Evolutionary conservation across 2,113 vertebrate genomes (phyloP).

Genomic region (Eulemur rufifrons): DNA sequence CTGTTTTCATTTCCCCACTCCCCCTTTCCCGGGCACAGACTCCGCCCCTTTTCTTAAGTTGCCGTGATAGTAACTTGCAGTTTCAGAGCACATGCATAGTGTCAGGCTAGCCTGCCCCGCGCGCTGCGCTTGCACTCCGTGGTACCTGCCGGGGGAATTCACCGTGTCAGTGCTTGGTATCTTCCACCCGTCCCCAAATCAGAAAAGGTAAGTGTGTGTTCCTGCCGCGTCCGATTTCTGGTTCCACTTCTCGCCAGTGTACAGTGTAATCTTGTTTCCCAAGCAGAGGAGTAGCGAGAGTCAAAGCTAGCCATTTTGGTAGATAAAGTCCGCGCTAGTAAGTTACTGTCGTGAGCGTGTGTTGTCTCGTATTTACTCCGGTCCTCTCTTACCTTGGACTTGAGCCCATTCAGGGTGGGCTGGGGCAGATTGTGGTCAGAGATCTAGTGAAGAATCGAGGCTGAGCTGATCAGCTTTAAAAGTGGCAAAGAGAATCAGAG

Average conservation of each 20-base stretch:
- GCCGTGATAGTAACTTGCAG: slow-evolving; percentile 76
- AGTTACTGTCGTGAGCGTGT: background rate
- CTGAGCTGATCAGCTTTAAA: background rate
- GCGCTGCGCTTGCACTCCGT: background rate
- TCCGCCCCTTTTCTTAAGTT: slow-evolving; percentile 88
- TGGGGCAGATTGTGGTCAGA: background rate
- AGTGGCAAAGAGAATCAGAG: background rate
- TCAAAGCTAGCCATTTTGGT: slow-evolving; percentile 65
- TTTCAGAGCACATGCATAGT: slow-evolving; percentile 74
- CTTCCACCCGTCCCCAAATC: fast-evolving
- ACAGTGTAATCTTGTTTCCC: background rate
- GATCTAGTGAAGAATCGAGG: background rate
- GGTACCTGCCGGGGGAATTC: slow-evolving; percentile 6
- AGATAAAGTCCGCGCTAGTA: background rate
- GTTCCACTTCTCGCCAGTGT: background rate
- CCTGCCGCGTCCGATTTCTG: fast-evolving
- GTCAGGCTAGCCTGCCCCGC: background rate
- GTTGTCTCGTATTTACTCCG: background rate
- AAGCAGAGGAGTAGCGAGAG: background rate
- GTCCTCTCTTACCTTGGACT: background rate
- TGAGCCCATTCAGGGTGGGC: background rate
- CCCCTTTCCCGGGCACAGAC: slow-evolving; percentile 66
- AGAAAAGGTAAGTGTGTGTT: slow-evolving; percentile 73
- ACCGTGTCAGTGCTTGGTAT: background rate
- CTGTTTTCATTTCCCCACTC: slow-evolving; percentile 45